Percentiles rank a stretch among this genome's conserved stretches.
Conservation (phyloP, 1,140 invertebrate genomes). For the Globodera ellingtonae region DNA sequence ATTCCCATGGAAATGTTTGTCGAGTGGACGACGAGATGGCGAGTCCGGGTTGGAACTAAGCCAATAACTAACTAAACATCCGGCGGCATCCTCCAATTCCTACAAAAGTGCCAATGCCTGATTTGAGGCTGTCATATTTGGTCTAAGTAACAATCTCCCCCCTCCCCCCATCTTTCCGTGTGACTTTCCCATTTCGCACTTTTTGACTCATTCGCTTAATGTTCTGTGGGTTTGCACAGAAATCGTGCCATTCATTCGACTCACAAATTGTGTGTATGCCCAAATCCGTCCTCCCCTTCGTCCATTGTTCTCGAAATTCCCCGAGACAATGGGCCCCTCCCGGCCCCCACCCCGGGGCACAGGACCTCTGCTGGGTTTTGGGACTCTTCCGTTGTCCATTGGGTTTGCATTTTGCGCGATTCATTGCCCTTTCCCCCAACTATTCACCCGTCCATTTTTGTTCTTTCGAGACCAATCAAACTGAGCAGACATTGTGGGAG, state of each 20-base stretch:
- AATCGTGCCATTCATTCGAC: not conserved
- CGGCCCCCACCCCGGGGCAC: not conserved
- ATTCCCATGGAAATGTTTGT: not conserved
- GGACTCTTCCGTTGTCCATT: not conserved
- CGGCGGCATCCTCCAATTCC: no score
- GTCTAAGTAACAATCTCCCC: no score
- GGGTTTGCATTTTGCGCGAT: not conserved
- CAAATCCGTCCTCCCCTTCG: not conserved
- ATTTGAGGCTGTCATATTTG: no score
- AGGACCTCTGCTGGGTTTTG: not conserved
- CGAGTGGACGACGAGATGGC: no score
- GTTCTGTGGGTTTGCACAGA: not conserved
- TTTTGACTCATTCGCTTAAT: not conserved
- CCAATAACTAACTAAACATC: no score
- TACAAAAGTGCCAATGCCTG: no score
- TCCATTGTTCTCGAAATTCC: slow-evolving; percentile 11
- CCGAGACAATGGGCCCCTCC: slow-evolving; percentile 5
- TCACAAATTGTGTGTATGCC: slow-evolving; percentile 1
- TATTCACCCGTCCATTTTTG: not conserved
- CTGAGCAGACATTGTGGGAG: not conserved
- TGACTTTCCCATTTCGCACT: not conserved
- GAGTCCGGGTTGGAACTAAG: no score
- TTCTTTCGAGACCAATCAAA: not conserved
- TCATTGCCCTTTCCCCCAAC: not conserved
- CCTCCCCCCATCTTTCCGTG: no score